Base-by-base conservation (phyloP, 2,797 vertebrate species). In the Micromesistius poutassou region DNA sequence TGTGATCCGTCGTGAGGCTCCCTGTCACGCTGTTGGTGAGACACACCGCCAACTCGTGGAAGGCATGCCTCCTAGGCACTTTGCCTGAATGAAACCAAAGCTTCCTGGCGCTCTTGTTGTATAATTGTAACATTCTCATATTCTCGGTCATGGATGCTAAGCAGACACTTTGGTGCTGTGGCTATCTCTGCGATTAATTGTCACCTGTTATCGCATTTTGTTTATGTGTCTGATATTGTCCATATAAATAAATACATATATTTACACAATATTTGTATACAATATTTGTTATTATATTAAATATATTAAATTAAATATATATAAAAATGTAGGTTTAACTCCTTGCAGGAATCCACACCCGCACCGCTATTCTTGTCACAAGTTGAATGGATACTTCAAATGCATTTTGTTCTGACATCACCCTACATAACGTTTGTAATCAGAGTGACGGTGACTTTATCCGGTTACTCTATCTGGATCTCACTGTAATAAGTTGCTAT, bases 71-170 rank as follows among this genome's bases (percentile, higher is more conserved):
- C 79, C 78, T 74, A 38, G 75, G 77, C 79, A 84, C 78, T 82
- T 81, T 79, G 72, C 83, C 83, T 70, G 46, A 74, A 77, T 80
- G 81, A 84, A 92, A 91, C 77, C 62, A 5, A 82, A 90, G 79
- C 85, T 42, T 77, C 76, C 70, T 10, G 81, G 46, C 80, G 30
- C 76, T 77, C 86, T 85, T 78, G 80, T 84, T 89, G 86, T 85
- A 83, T 86, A 82, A 90, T 87, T 82, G 82, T 81, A 81, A 78
- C 87, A 81, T 90, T 89, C 88, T 86, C 85, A 77, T 90, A 76
- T 90, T 89, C 84, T 87, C 80, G 83, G 76, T 76, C 79, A 55
- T 55, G 5, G 79, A 30, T 22, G 73, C 79, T 72, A 77, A 72
- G 72, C 42, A 66, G 46, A 62, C 55, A 62, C n/a, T n/a, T 25